These are phyloP conservation scores for Loripinus fragilis DNA, from an alignment of 2,888 invertebrate species.

Conservation along the genomic window DNA sequence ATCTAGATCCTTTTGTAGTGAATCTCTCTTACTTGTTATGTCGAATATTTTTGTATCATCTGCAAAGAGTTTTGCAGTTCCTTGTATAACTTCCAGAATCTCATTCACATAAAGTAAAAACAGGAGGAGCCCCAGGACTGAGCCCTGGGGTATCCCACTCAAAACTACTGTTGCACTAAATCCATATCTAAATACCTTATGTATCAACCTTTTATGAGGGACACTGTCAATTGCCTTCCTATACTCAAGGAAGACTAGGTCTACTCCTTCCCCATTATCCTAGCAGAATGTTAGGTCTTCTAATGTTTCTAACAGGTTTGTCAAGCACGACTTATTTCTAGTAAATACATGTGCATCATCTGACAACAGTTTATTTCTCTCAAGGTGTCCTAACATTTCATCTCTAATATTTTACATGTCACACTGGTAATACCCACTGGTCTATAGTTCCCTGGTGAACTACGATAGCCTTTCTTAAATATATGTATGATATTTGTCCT, in stretches of 20 bases:
- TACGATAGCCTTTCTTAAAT: background rate
- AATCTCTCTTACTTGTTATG: background rate
- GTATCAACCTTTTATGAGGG: background rate
- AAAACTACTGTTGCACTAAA: background rate
- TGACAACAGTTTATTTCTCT: background rate
- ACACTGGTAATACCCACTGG: constrained; percentile 3
- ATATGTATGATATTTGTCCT: background rate
- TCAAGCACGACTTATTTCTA: background rate
- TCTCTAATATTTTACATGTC: background rate
- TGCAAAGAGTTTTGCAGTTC: background rate
- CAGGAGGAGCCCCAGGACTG: background rate
- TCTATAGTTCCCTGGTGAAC: background rate
- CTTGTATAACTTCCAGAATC: background rate
- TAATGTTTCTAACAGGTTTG: background rate
- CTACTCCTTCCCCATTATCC: background rate
- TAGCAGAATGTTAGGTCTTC: background rate
- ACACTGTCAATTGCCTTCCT: background rate
- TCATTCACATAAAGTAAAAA: constrained; percentile 1
- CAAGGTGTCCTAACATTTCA: too few relatives aligned
- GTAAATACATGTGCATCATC: background rate
- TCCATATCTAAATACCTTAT: background rate
- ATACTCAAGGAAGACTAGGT: background rate
- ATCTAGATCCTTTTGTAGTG: background rate
- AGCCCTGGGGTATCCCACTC: constrained; percentile 7
- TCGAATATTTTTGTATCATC: background rate